phyloP scores from a whole-genome alignment of 2,113 vertebrate genomes.

The Todiramphus chloris region DNA sequence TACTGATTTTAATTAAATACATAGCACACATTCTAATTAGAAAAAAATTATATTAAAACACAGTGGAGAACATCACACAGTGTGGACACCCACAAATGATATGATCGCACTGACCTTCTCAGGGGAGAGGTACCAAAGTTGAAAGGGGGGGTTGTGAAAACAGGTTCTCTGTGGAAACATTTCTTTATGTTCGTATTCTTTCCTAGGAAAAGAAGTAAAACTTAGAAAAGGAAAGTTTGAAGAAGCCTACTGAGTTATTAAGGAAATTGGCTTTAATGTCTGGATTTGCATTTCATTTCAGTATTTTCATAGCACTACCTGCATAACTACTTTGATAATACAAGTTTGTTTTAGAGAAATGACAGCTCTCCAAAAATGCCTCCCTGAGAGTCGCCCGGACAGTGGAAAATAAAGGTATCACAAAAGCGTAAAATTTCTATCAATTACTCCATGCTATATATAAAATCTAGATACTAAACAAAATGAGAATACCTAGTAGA shows the following conservation, averaged over 20 bases:
- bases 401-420: neutral
- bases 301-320: neutral
- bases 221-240: neutral
- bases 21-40: neutral
- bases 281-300: constrained; percentile 24
- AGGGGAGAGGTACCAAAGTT: neutral
- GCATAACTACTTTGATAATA: neutral
- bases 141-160: neutral
- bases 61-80: neutral
- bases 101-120: neutral
- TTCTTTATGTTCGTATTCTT: neutral
- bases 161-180: neutral
- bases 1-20: neutral
- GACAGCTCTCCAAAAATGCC: neutral
- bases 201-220: neutral
- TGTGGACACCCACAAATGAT: rapidly evolving
- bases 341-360: neutral
- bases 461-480: neutral
- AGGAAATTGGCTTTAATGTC: neutral
- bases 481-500: constrained; percentile 4
- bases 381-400: neutral
- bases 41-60: neutral
- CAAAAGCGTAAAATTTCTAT: neutral
- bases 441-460: neutral
- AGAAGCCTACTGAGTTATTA: neutral